Conservation (phyloP, 2,797 vertebrate genomes). For the Sebastes trivittatus region DNA sequence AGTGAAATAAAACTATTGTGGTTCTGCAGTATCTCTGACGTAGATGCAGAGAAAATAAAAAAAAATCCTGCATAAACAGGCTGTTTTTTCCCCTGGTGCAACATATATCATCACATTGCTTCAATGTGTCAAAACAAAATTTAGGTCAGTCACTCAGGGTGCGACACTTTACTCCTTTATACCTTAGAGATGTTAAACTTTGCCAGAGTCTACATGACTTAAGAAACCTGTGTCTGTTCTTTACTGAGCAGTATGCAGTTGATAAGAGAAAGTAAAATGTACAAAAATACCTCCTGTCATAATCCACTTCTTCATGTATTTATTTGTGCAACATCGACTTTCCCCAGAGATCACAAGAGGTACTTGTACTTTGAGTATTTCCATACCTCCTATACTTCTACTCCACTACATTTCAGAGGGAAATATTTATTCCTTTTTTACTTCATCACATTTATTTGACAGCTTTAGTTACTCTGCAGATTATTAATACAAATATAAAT, state of each 20-base stretch:
- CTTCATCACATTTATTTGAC: no score
- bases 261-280: background rate
- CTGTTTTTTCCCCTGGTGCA: constrained; percentile 3
- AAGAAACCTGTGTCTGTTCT: background rate
- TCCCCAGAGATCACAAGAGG: background rate
- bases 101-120: constrained; percentile 21
- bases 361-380: background rate
- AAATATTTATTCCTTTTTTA: no score
- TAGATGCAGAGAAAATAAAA: background rate
- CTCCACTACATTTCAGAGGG: background rate
- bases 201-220: background rate
- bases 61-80: background rate
- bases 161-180: constrained; percentile 20
- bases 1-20: background rate
- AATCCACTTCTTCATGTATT: background rate
- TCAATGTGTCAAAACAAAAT: constrained; percentile 9
- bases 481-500: no score
- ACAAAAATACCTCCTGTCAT: background rate
- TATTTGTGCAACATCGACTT: background rate
- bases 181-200: constrained; percentile 2
- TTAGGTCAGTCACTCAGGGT: constrained; percentile 26
- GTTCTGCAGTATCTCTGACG: background rate
- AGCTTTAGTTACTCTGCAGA: no score
- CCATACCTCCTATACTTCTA: background rate
- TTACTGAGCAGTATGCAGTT: background rate